Evolutionary conservation across 2,888 invertebrate genomes (phyloP).

Genomic region (Himalopsyche anomala): DNA sequence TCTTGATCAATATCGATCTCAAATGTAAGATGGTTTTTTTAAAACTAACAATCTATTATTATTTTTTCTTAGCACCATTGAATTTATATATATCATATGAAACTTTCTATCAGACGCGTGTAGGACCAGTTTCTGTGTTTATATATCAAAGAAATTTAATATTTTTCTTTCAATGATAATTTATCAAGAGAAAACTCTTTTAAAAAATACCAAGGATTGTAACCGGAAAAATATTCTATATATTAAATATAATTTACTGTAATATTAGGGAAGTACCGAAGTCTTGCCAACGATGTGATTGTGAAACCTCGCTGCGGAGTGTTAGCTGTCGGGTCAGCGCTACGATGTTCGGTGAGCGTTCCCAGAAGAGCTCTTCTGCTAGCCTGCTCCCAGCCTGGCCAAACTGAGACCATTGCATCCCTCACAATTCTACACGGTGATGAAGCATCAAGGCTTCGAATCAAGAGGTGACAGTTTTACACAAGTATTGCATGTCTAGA

Average conservation of each 20-base stretch:
- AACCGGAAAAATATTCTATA: too few species aligned
- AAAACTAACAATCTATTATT: background rate
- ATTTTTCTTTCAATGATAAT: too few species aligned
- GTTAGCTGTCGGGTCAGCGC: conserved; percentile 46
- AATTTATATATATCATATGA: too few species aligned
- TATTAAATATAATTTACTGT: background rate
- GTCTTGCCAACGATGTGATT: conserved; percentile 54
- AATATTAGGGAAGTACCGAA: conserved; percentile 63
- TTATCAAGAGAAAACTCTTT: too few species aligned
- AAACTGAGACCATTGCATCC: conserved; percentile 60
- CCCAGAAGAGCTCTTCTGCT: conserved; percentile 58
- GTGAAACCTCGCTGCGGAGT: conserved; percentile 56
- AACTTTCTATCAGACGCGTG: too few species aligned
- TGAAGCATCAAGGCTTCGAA: conserved; percentile 60
- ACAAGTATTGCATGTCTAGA: background rate
- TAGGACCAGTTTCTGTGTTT: too few species aligned
- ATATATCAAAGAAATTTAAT: too few species aligned
- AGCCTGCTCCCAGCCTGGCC: conserved; percentile 54
- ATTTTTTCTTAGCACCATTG: too few species aligned
- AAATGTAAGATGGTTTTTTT: conserved; percentile 59
- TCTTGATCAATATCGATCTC: conserved; percentile 60
- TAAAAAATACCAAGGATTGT: too few species aligned
- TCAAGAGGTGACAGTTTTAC: conserved; percentile 56
- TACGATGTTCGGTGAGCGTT: conserved; percentile 59
- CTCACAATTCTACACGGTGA: conserved; percentile 63